Percentiles rank a stretch among this genome's conserved stretches.
Conservation (phyloP, 2,888 invertebrate genomes). For the Acrobasis repandana region DNA sequence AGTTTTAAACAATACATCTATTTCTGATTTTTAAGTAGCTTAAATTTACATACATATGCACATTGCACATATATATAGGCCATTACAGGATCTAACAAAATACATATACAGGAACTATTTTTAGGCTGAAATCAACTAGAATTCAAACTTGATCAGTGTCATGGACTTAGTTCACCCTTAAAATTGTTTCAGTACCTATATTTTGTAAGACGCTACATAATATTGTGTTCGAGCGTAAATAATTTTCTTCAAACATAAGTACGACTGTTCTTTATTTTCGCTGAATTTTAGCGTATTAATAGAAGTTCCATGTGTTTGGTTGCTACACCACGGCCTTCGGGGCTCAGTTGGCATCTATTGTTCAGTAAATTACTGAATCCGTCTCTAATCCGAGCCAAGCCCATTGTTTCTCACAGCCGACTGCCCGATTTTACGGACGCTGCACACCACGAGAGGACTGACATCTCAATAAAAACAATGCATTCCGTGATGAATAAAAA, state of each 20-base stretch:
- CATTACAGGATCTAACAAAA: too few relatives aligned
- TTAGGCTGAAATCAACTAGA: too few relatives aligned
- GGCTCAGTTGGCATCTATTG: conserved; percentile 74
- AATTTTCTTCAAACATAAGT: not conserved
- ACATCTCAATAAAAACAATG: conserved; percentile 38
- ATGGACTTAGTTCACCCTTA: too few relatives aligned
- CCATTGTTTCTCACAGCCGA: conserved; percentile 66
- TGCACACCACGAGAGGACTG: conserved; percentile 51
- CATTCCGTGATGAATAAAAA: conserved; percentile 37
- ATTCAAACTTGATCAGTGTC: too few relatives aligned
- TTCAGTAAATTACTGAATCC: conserved; percentile 71
- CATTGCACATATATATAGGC: too few relatives aligned
- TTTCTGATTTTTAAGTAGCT: too few relatives aligned
- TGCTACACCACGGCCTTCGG: conserved; percentile 68
- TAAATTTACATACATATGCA: too few relatives aligned
- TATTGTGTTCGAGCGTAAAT: not conserved
- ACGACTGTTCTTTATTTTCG: conserved; percentile 34
- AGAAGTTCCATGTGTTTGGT: conserved; percentile 49
- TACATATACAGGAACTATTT: too few relatives aligned
- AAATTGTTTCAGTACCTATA: too few relatives aligned
- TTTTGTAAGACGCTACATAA: too few relatives aligned
- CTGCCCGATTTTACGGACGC: conserved; percentile 68
- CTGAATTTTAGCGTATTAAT: conserved; percentile 43
- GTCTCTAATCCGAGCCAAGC: conserved; percentile 68
- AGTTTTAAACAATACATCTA: too few relatives aligned